phyloP scores from a whole-genome alignment of 2,113 vertebrate genomes.

The Perccottus glenii region DNA sequence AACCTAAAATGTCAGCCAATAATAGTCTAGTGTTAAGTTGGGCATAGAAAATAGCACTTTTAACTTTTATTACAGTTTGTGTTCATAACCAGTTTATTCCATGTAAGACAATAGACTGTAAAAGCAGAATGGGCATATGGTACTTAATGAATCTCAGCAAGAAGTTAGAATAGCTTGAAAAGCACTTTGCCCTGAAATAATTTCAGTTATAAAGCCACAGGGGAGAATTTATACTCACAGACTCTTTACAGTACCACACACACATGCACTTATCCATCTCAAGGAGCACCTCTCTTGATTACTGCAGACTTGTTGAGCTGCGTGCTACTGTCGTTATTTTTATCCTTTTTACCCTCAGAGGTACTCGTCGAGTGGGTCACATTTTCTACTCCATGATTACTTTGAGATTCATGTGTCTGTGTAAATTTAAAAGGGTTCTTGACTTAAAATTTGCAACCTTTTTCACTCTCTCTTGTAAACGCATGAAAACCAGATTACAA shows the following conservation, averaged over 20 bases:
- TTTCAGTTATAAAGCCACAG: too few relatives aligned
- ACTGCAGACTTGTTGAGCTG: slow-evolving; percentile 24
- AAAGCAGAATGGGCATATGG: too few relatives aligned
- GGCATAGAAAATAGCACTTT: not conserved
- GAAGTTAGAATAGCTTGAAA: too few relatives aligned
- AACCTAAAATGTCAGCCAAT: too few relatives aligned
- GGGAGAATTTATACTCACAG: not conserved
- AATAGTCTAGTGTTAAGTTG: too few relatives aligned
- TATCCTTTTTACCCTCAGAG: slow-evolving; percentile 13
- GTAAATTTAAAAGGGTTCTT: not conserved
- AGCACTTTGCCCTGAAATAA: not conserved
- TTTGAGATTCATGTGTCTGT: not conserved
- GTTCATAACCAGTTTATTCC: too few relatives aligned
- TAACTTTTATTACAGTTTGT: not conserved
- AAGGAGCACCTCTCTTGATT: slow-evolving; percentile 29
- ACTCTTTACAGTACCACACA: not conserved
- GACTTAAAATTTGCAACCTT: too few relatives aligned
- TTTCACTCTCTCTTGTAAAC: too few relatives aligned
- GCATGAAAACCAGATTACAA: too few relatives aligned
- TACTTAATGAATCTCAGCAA: too few relatives aligned
- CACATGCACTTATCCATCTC: slow-evolving; percentile 6
- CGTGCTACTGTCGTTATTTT: slow-evolving; percentile 31
- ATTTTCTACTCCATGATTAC: slow-evolving; percentile 20
- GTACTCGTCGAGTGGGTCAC: slow-evolving; percentile 7
- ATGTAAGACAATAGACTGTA: not conserved